These are phyloP conservation scores for Syngnathus acus DNA, from an alignment of 2,797 vertebrate species.

Conservation along the genomic window DNA sequence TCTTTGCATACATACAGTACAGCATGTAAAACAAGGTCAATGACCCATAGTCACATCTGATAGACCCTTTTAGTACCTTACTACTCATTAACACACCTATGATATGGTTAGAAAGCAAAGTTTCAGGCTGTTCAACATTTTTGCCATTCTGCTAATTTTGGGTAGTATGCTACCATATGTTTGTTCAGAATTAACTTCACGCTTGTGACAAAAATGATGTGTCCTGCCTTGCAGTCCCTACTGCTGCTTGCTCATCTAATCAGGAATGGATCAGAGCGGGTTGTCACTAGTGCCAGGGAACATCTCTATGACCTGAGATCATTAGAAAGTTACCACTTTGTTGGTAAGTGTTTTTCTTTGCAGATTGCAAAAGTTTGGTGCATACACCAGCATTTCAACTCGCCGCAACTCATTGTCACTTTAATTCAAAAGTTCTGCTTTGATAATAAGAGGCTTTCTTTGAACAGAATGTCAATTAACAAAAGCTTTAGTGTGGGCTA, in stretches of 20 bases:
- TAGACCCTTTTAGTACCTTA: background rate
- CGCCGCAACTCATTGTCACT: constrained; percentile 17
- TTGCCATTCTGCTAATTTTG: background rate
- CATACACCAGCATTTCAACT: background rate
- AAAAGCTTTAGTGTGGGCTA: constrained; percentile 35
- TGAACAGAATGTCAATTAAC: constrained; percentile 24
- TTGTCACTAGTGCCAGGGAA: constrained; percentile 97
- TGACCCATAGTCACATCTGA: background rate
- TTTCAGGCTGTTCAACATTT: background rate
- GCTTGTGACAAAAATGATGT: too few relatives aligned
- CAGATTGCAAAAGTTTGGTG: background rate
- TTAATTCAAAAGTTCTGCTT: constrained; percentile 60
- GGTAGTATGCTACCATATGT: background rate
- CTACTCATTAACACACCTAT: background rate
- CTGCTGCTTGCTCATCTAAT: constrained; percentile 94
- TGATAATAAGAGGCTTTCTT: constrained; percentile 11
- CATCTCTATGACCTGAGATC: constrained; percentile 98
- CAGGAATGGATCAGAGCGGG: constrained; percentile 96
- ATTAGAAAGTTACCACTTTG: constrained; percentile 97
- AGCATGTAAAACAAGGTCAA: background rate
- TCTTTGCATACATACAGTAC: background rate
- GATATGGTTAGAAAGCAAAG: background rate
- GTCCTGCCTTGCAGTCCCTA: constrained; percentile 73
- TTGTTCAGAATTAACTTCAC: background rate
- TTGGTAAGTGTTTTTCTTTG: constrained; percentile 76